Evolutionary conservation across 2,888 invertebrate genomes (phyloP), one percentile per base, ranked within the genome.

Genomic region (Platynereis dumerilii): DNA sequence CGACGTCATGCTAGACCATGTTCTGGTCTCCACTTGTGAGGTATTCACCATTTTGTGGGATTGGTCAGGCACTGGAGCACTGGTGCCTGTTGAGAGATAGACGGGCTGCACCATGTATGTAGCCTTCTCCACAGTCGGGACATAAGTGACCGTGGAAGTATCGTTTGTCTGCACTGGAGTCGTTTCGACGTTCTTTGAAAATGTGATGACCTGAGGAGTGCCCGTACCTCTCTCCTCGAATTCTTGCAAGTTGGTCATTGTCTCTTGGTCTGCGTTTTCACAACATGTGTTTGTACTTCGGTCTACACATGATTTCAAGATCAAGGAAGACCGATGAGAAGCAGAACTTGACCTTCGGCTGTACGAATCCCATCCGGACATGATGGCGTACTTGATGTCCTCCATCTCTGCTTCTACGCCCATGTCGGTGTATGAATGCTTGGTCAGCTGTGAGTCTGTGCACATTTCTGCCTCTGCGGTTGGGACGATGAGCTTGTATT

Each of bases 21-120:
- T 22, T 48, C 48, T 48, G n/a, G 48, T 48, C 48, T 48, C 48
- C 22, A 48, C 48, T 20, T n/a, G 48, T n/a, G 22, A 54, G 17
- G 66, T 66, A 34, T 20, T 42, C 22, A 29, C 17, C 15, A 42
- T 58, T 45, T 62, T 62, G 27, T 66, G 58, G 20, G 22, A 34
- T 1, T 58, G 61, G 10, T 24, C 15, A 10, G 27, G 44, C 34
- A 55, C 24, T 22, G 57, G 57, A 17, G 66, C 62, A 17, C 24
- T 45, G 15, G 66, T 66, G 10, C 66, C 66, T 26, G 66, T 66
- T 10, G 61, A 52, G 15, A 66, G n/a, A 17, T 54, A 62, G 17
- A 66, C 58, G 2, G 58, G 44, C 27, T 62, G 61, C n/a, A 57
- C 56, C 66, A 66, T 66, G 55, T 66, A 66, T 12, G 66, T 66